Evolutionary conservation across 2,113 vertebrate species (phyloP).

Genomic region (Pipra filicauda): DNA sequence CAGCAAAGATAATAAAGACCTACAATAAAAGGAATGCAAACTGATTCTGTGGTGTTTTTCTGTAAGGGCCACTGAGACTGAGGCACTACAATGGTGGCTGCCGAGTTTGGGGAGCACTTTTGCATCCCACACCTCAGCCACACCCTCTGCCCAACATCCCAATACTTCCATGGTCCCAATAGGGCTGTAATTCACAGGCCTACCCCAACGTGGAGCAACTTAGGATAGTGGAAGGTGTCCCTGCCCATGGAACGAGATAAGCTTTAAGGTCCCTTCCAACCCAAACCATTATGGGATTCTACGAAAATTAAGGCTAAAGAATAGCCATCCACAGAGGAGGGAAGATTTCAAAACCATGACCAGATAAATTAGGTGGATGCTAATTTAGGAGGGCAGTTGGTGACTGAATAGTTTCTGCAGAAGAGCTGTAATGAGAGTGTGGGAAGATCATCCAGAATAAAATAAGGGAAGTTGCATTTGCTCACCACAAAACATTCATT

Average conservation of each 20-base stretch:
- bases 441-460: background rate
- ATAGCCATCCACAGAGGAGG: background rate
- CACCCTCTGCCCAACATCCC: background rate
- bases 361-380: background rate
- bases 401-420: background rate
- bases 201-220: rapidly evolving
- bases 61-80: background rate
- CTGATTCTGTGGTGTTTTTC: background rate
- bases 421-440: background rate
- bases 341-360: background rate
- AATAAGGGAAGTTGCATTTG: background rate
- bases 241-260: background rate
- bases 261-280: background rate
- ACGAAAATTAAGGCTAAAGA: background rate
- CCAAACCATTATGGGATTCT: background rate
- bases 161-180: rapidly evolving
- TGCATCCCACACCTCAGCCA: background rate
- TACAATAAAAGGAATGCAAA: background rate
- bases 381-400: background rate
- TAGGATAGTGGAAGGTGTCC: background rate
- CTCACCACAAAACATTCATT: background rate
- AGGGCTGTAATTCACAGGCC: background rate
- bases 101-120: rapidly evolving
- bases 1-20: background rate
- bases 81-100: rapidly evolving